A percentile compares a stretch with the other conserved stretches of the same genome.
Conservation (phyloP, 2,797 vertebrate species). For the Malacoraja senta region DNA sequence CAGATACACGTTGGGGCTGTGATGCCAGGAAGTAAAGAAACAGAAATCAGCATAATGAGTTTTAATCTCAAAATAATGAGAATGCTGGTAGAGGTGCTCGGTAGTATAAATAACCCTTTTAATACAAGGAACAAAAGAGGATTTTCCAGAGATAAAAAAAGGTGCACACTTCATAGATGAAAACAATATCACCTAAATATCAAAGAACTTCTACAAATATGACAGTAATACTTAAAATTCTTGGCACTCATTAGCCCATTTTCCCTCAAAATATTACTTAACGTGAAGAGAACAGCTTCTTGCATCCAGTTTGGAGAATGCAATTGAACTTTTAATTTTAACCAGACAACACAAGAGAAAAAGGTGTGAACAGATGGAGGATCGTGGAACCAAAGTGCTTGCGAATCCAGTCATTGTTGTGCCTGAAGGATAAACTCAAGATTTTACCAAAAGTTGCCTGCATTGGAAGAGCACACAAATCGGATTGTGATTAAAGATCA, state of each 20-base stretch:
- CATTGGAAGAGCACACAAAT: background rate
- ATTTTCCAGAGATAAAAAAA: background rate
- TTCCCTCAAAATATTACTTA: background rate
- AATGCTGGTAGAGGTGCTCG: background rate
- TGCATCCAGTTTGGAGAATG: background rate
- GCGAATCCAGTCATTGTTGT: background rate
- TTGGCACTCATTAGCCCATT: background rate
- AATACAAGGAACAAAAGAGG: background rate
- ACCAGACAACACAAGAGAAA: background rate
- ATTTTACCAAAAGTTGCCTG: background rate
- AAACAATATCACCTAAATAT: background rate
- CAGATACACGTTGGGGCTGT: background rate
- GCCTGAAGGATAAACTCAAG: background rate
- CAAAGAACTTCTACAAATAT: constrained; percentile 1
- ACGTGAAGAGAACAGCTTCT: background rate
- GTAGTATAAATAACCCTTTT: background rate
- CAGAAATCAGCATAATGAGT: background rate
- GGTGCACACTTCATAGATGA: background rate
- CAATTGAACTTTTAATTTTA: background rate
- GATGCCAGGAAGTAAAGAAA: background rate
- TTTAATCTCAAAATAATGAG: background rate
- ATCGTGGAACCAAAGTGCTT: background rate
- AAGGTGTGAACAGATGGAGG: background rate
- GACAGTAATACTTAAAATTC: constrained; percentile 1
- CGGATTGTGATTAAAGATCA: background rate